These are phyloP conservation scores for Actinemys pallida DNA, from an alignment of 2,113 vertebrate genomes.

Conservation along the genomic window DNA sequence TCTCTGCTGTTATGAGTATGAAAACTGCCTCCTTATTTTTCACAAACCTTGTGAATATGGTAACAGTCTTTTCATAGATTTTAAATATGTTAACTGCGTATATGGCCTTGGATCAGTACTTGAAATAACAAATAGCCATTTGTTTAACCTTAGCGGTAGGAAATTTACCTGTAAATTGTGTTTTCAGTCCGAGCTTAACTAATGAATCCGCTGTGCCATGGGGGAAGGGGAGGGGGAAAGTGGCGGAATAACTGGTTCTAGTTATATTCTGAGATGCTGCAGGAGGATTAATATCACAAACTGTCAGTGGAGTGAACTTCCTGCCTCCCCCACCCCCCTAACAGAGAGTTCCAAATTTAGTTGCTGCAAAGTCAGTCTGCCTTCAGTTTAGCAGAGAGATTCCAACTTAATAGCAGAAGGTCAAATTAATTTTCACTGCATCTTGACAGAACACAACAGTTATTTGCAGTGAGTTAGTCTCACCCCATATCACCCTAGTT, in stretches of 20 bases:
- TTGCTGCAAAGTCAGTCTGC: slow-evolving; percentile 7
- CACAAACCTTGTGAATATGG: slow-evolving; percentile 17
- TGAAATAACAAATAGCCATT: slow-evolving; percentile 4
- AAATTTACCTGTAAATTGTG: not conserved
- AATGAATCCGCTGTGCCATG: not conserved
- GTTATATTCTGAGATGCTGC: not conserved
- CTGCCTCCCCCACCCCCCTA: not conserved
- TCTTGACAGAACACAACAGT: not conserved
- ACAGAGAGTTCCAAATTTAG: not conserved
- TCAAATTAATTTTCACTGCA: not conserved
- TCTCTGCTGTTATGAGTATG: not conserved
- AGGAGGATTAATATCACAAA: not conserved
- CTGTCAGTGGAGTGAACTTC: not conserved
- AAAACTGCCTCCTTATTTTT: slow-evolving; percentile 41
- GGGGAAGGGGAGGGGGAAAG: not conserved
- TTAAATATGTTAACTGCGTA: slow-evolving; percentile 4
- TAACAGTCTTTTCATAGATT: not conserved
- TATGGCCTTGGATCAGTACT: not conserved
- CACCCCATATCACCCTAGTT: not conserved
- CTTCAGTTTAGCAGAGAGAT: not conserved
- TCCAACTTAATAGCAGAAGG: not conserved
- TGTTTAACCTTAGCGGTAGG: not conserved
- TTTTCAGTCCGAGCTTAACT: not conserved
- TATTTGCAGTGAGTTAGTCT: not conserved
- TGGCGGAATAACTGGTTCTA: rapidly evolving